Evolutionary conservation across 2,797 vertebrate genomes (phyloP), one percentile per base, ranked within the genome.

Genomic region (Cossypha niveicapilla): DNA sequence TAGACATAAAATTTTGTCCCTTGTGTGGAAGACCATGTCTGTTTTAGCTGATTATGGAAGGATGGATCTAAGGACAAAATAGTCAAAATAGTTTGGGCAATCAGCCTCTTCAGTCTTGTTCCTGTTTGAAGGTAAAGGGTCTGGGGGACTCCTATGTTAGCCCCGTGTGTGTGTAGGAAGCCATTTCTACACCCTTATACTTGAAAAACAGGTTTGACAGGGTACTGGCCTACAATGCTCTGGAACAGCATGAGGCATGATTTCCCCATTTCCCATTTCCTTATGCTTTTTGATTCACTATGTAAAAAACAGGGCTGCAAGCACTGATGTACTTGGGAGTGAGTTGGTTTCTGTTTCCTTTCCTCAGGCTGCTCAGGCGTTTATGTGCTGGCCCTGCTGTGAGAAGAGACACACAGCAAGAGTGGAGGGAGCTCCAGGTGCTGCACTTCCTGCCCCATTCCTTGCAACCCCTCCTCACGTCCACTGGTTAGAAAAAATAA

Each of bases 21-120:
- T 41, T 60, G 6, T 37, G 39, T 76, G 56, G 24, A 90, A 75
- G 32, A 58, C 4, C 67, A 66, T 48, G 67, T 86, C 83, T n/a
- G 15, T 86, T 97, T 82, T 77, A 92, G 70, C 80, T 92, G 85
- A 73, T 61, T 87, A 84, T 47, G 66, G 75, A 96, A 78, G 21
- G 27, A 54, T 9, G 1, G 14, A 63, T 41, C 21, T 72, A 81
- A 79, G 39, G 30, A 80, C 0, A 13, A 74, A 35, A 35, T 35
- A 35, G 25, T 93, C 76, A 50, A 88, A 73, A 92, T 19, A 58
- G 18, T 73, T 17, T 63, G 11, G 37, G 48, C 24, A 25, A 65
- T 35, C 44, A 74, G 62, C 65, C 76, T 75, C 90, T 95, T 91
- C 88, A 81, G 6, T 88, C 73, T 87, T 63, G 32, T 18, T 66